These are phyloP conservation scores for Osmerus mordax DNA, from an alignment of 2,113 vertebrate genomes.

Conservation along the genomic window DNA sequence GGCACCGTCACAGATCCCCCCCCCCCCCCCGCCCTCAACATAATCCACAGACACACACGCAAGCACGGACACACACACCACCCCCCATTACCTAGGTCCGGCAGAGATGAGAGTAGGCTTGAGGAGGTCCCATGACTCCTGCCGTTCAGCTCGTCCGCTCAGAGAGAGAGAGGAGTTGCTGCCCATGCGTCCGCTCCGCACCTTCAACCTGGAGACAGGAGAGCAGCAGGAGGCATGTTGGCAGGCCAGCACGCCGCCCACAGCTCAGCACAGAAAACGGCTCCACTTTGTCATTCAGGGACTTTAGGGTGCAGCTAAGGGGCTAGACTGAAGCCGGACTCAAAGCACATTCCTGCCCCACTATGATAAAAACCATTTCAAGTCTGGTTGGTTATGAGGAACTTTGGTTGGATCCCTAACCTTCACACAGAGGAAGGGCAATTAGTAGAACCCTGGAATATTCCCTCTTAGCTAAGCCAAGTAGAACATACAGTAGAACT, in stretches of 20 bases:
- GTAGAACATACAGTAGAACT: too few species aligned
- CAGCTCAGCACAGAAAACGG: neutral
- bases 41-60: neutral
- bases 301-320: too few species aligned
- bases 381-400: too few species aligned
- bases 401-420: too few species aligned
- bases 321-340: too few species aligned
- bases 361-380: too few species aligned
- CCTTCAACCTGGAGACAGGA: conserved; percentile 55
- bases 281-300: too few species aligned
- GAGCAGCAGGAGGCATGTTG: too few species aligned
- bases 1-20: conserved; percentile 8
- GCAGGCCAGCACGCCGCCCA: neutral
- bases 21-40: conserved; percentile 3
- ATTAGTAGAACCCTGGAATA: too few species aligned
- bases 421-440: too few species aligned
- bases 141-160: conserved; percentile 51
- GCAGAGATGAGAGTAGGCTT: conserved; percentile 43
- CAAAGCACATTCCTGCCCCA: too few species aligned
- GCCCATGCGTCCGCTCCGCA: conserved; percentile 43
- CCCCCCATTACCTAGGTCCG: conserved; percentile 51
- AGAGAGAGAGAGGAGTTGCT: conserved; percentile 65
- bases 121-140: conserved; percentile 63
- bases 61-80: neutral
- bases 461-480: too few species aligned